Evolutionary conservation across 35 echinoderm and acorn worm genomes (phyloP).

Genomic region (Stichopus chloronotus): DNA sequence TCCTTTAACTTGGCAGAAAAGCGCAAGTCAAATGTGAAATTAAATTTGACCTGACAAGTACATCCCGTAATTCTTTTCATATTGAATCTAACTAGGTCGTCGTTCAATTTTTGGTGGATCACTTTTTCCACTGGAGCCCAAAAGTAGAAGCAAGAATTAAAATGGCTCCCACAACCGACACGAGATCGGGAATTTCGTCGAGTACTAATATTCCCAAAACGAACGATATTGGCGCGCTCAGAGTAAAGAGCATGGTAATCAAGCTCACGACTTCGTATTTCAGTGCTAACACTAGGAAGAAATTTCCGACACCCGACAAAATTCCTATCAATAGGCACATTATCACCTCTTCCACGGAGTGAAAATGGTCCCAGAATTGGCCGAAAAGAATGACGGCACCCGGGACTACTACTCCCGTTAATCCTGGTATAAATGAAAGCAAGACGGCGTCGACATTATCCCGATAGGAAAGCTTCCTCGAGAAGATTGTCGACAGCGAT

Average conservation of each 20-base stretch:
- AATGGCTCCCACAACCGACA: conserved; percentile 15
- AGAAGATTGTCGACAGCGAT: conserved; percentile 11
- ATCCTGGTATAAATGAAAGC: background rate
- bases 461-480: conserved; percentile 31
- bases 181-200: conserved; percentile 5
- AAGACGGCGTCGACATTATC: background rate
- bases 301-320: conserved; percentile 24
- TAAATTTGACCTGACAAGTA: background rate
- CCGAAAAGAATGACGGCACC: background rate
- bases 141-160: conserved; percentile 21
- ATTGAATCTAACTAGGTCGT: background rate
- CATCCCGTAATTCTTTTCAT: background rate
- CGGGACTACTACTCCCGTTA: background rate
- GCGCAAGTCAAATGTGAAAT: background rate
- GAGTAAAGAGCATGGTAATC: background rate
- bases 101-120: background rate
- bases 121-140: conserved; percentile 17
- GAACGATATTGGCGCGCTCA: conserved; percentile 9
- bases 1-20: background rate
- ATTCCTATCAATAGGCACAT: background rate
- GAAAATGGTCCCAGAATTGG: background rate
- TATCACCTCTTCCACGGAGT: background rate
- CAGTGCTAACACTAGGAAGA: conserved; percentile 1
- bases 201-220: conserved; percentile 5
- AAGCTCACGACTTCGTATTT: conserved; percentile 30